Base-by-base conservation (phyloP, 1,140 invertebrate species). In the Ceratosolen solmsi region DNA sequence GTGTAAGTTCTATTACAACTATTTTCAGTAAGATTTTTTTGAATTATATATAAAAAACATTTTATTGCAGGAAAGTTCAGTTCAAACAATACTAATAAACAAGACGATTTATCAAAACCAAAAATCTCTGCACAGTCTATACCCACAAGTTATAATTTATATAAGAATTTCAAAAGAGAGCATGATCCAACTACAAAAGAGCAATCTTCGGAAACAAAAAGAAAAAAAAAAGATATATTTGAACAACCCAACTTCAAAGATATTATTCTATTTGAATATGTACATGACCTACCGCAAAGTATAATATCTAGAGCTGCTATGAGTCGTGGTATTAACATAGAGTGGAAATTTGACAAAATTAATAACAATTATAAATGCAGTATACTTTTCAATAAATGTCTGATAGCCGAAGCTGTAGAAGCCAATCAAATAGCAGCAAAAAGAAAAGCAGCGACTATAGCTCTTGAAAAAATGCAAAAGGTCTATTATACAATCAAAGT, bases 401-500 rank as follows among this genome's bases (percentile, higher is more conserved):
- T 88, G 9, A 74, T 92, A 17, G 86, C 87, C 0, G 60, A 86
- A 51, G 90, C 86, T 38, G 77, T 11, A 5, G 88, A 86, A 22
- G 75, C 82, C 8, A 91, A 68, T 58, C 83, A 89, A 27, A 93
- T 93, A 82, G 46, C 58, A 46, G 90, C 93, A 20, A 93, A 90
- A 82, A 68, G 84, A n/a, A 84, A 89, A 30, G 93, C 92, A n/a
- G 89, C 90, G 3, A 82, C 82, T 9, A 76, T 86, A 38, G 92
- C 90, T 2, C 80, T 93, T 36, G n/a, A 87, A 9, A 79, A 88
- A 71, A 80, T 94, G 20, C 89, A 89, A 74, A 89, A 92, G 49
- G 80, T 89, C 76, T 93, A 93, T 84, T 93, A 93, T 81, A 92
- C 92, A 56, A 92, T 94, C 70, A 92, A 93, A 88, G 93, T 94